Evolutionary conservation across 2,888 invertebrate species (phyloP).

Genomic region (Antitype chi): DNA sequence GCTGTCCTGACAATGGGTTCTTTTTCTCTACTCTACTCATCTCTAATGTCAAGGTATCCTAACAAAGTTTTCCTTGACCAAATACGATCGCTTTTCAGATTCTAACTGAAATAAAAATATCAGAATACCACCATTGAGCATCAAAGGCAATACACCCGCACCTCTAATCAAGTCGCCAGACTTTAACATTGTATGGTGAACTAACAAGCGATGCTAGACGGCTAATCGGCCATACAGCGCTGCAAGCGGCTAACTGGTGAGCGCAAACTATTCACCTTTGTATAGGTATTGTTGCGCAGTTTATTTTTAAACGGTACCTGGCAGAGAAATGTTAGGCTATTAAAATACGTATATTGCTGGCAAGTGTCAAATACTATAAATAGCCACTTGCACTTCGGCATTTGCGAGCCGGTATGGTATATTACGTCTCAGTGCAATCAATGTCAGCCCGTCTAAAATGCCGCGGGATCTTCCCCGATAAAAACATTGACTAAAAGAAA

Average conservation of each 20-base stretch:
- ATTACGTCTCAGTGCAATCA: too few species aligned
- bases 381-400: too few species aligned
- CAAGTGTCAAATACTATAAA: neutral
- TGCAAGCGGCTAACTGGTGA: constrained; percentile 35
- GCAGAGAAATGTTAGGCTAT: neutral
- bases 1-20: neutral
- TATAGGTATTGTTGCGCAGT: constrained; percentile 7
- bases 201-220: constrained; percentile 17
- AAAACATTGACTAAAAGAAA: too few species aligned
- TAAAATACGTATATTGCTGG: neutral
- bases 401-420: too few species aligned
- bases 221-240: constrained; percentile 32
- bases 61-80: too few species aligned
- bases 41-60: neutral
- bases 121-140: neutral
- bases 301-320: constrained; percentile 15
- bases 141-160: constrained; percentile 1
- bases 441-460: too few species aligned
- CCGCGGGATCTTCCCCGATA: too few species aligned
- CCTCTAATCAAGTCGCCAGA: constrained; percentile 39
- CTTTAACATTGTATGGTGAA: constrained; percentile 28
- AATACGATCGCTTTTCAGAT: too few species aligned
- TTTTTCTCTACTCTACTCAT: too few species aligned
- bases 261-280: constrained; percentile 35
- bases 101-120: too few species aligned